Evolutionary conservation across 2,888 invertebrate species (phyloP), one percentile per base, ranked within the genome.

Genomic region (Prenolepis imparis): DNA sequence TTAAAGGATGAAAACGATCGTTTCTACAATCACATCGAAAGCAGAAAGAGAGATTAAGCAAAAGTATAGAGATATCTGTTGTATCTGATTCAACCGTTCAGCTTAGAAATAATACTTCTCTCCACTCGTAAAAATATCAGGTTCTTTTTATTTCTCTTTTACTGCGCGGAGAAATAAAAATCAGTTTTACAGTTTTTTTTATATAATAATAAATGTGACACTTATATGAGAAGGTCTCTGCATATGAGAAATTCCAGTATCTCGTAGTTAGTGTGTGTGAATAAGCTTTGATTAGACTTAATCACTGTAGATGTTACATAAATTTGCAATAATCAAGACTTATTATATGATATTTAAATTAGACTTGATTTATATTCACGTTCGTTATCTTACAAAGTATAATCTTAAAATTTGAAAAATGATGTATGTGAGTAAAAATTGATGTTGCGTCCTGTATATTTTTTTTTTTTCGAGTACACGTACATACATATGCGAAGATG

Each of bases 381-480:
- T 32, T 36, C 1, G 9, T 74, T 67, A 39, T 52, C 4, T n/a
- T 21, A 39, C 8, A 55, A n/a, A 41, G 39, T 28, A 39, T 4
- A 32, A 44, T 8, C 18, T 36, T 15, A 59, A 8, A n/a, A 59
- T n/a, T 52, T 59, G 24, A n/a, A n/a, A n/a, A 28, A 41, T 12
- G 44, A 77, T 32, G 15, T 59, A 3, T 21, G 52, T 24, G 21
- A 39, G 11, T 59, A 59, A 59, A 57, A 80, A 41, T 78, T 36
- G 41, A 11, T 21, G 32, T 59, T 32, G 70, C n/a, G 32, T 59
- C 15, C 8, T 32, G 11, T 11, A 44, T n/a, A n/a, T 52, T 32
- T 32, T 52, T 48, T 3, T 28, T 68, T 36, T 24, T 36, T 57
- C 24, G 63, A 44, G 61, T 72, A 61, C 83, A 84, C 82, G 83